Evolutionary conservation across 2,113 vertebrate species (phyloP).

Genomic region (Dicaeum eximium): DNA sequence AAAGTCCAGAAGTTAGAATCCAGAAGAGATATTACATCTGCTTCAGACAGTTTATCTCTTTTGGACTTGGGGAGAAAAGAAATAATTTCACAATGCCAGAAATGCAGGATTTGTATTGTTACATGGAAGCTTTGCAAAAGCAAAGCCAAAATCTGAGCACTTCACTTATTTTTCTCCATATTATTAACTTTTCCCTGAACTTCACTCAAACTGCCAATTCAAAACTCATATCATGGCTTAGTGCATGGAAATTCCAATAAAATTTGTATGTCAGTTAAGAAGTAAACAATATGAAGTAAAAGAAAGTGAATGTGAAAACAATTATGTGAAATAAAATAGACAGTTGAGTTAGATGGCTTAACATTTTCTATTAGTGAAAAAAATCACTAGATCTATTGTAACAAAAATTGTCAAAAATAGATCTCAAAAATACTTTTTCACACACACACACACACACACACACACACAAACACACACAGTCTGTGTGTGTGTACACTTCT

Average conservation of each 20-base stretch:
- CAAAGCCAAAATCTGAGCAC: neutral
- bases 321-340: neutral
- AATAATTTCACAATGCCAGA: neutral
- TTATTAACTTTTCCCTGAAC: neutral
- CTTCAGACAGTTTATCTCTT: neutral
- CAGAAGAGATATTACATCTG: neutral
- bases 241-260: slow-evolving; percentile 18
- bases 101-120: neutral
- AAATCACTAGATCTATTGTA: neutral
- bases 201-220: neutral
- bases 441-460: neutral
- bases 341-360: neutral
- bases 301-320: neutral
- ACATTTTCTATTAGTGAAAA: neutral
- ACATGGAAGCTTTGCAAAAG: neutral
- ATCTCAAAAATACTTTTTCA: neutral
- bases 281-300: neutral
- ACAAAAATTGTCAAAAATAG: neutral
- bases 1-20: neutral
- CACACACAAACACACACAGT: neutral
- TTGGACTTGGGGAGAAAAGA: neutral
- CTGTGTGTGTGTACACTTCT: neutral
- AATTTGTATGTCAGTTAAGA: neutral
- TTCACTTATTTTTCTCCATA: neutral
- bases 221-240: neutral